Base-by-base conservation (phyloP, 53 echinoderm and acorn worm species). In the Arbacia lixula region DNA sequence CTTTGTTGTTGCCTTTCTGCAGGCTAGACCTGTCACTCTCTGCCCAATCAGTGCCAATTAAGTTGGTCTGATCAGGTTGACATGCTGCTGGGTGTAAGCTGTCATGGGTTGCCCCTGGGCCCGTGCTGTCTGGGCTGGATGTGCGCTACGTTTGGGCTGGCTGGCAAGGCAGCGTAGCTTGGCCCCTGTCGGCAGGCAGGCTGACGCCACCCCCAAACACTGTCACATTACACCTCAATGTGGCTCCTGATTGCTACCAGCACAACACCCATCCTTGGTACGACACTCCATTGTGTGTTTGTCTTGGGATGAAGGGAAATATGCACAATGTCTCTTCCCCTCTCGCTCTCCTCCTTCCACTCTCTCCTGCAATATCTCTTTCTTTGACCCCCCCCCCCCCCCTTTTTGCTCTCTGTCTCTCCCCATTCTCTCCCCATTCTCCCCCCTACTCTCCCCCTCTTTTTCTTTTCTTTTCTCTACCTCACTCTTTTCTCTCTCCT, bases 41-140 rank as follows among this genome's bases (percentile, higher is more conserved):
- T 71, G 17, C 66, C 71, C 46, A 71, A 71, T 71, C 71, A 71
- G 71, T 71, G 71, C 71, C 71, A 71, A 71, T 71, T 71, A 71
- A 71, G 50, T 27, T 41, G 19, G 24, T 22, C 71, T 42, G 71
- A 71, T 71, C 71, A 71, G 71, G 71, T 71, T 71, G 71, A 71
- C 66, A 66, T 29, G 71, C 71, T 27, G 14, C 46, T 46, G 17
- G 50, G 71, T 71, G 71, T 71, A 71, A 66, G 71, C 71, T 71
- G 71, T 71, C 71, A 43, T 71, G 8, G 8, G 40, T 46, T 41
- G 71, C 71, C 71, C 71, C 71, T 6, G 71, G 71, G 71, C 26
- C 71, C 71, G 40, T 29, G 12, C 27, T 29, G 71, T 46, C 71
- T 42, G 16, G 43, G 71, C 71, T 46, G 29, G 71, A 71, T 27